Percentiles rank a stretch among this genome's conserved stretches.
These are phyloP conservation scores for Drosophila subsilvestris DNA, from an alignment of 2,888 invertebrate genomes.

Conservation along the genomic window DNA sequence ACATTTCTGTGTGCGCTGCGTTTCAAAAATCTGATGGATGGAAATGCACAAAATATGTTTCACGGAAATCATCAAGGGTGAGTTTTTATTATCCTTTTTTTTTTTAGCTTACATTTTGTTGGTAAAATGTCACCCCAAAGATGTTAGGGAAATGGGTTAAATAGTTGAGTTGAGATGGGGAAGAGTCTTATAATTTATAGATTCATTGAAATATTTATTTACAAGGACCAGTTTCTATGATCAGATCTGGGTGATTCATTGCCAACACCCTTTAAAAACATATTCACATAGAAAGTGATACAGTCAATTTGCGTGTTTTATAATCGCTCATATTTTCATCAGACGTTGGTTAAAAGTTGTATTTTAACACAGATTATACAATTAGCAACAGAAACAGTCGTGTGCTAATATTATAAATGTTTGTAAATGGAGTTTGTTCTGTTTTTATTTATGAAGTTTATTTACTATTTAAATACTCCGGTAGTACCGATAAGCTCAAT, in stretches of 20 bases:
- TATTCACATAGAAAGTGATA: too few species aligned
- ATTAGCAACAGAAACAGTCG: too few species aligned
- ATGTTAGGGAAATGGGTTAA: background rate
- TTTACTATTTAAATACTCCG: too few species aligned
- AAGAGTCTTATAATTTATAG: background rate
- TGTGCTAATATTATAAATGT: too few species aligned
- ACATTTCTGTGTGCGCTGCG: slow-evolving; percentile 80
- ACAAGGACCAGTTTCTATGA: too few species aligned
- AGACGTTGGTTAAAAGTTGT: too few species aligned
- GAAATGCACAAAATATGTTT: slow-evolving; percentile 85
- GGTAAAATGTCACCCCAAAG: background rate
- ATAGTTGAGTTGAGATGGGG: background rate
- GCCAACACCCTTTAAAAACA: too few species aligned
- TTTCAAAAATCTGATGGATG: slow-evolving; percentile 85
- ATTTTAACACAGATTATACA: background rate
- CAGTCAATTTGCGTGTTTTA: background rate
- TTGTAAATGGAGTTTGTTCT: too few species aligned
- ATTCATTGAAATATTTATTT: too few species aligned
- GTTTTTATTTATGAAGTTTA: too few species aligned
- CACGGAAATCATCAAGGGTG: slow-evolving; percentile 87
- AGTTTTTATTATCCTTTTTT: slow-evolving; percentile 48
- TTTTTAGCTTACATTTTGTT: background rate
- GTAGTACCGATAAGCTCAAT: too few species aligned
- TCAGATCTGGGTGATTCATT: too few species aligned
- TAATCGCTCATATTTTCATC: background rate